phyloP scores from a whole-genome alignment of 2,113 vertebrate species.

The Limnothrissa miodon region DNA sequence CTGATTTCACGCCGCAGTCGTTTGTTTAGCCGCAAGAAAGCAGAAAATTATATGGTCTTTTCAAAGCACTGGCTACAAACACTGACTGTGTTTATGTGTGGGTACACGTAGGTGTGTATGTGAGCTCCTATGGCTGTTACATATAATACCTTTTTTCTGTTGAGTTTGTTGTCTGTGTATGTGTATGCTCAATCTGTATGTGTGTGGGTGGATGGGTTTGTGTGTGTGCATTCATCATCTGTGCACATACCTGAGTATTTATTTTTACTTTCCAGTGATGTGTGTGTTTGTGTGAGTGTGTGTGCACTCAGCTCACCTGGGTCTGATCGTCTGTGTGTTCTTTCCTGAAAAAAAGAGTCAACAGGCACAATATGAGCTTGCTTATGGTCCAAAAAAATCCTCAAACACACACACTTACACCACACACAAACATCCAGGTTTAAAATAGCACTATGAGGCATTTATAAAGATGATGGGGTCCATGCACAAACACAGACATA shows the following conservation, averaged over 20 bases:
- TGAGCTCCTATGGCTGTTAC: background rate
- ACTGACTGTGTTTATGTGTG: background rate
- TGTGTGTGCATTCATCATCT: background rate
- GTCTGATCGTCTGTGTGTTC: constrained; percentile 65
- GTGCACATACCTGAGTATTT: background rate
- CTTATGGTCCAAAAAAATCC: constrained; percentile 42
- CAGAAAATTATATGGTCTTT: background rate
- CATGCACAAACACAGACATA: background rate
- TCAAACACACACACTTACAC: constrained; percentile 49
- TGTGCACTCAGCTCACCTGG: constrained; percentile 75
- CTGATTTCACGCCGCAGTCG: background rate
- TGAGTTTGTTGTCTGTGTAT: background rate
- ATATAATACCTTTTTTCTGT: background rate
- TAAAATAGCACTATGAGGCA: background rate
- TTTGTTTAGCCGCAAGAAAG: background rate
- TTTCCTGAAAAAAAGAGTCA: constrained; percentile 69
- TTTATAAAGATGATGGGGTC: background rate
- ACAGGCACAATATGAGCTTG: background rate
- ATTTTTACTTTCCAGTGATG: background rate
- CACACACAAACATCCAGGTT: constrained; percentile 8
- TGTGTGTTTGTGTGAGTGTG: background rate
- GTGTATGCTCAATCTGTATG: background rate
- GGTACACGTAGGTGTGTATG: background rate
- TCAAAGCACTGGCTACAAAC: background rate
- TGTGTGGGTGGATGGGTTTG: background rate